These are phyloP conservation scores for Ridgeia piscesae DNA, from an alignment of 1,140 invertebrate species.

Conservation along the genomic window DNA sequence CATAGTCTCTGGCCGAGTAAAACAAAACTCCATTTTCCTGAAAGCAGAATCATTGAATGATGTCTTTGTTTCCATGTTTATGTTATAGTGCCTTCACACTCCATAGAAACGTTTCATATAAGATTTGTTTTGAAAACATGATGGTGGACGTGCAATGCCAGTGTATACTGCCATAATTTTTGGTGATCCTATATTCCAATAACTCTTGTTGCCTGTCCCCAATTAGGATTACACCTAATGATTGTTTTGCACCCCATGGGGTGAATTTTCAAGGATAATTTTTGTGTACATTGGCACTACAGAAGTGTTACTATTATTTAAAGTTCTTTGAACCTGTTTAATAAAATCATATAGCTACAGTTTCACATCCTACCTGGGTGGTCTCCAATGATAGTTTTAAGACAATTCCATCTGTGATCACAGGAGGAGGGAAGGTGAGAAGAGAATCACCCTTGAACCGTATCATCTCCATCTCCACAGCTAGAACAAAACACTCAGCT, in stretches of 20 bases:
- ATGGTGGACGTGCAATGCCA: too few species aligned
- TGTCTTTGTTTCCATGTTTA: background rate
- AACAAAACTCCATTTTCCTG: constrained; percentile 16
- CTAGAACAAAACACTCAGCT: constrained; percentile 12
- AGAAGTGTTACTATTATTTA: too few species aligned
- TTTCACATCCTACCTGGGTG: background rate
- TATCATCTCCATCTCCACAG: background rate
- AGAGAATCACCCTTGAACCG: background rate
- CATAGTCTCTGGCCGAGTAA: constrained; percentile 18
- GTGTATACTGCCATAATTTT: too few species aligned
- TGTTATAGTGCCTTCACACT: too few species aligned
- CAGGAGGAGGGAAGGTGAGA: background rate
- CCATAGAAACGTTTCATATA: too few species aligned
- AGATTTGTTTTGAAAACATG: too few species aligned
- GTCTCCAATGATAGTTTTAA: background rate
- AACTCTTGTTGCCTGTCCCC: too few species aligned
- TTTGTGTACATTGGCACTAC: too few species aligned
- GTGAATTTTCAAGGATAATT: too few species aligned
- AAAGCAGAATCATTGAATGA: background rate
- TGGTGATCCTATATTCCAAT: too few species aligned
- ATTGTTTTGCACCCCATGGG: too few species aligned
- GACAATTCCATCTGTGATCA: background rate
- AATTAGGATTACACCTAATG: too few species aligned
- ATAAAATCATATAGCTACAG: background rate
- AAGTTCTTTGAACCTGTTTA: background rate